Conservation (phyloP, 2,113 vertebrate species). For the Panthera tigris region DNA sequence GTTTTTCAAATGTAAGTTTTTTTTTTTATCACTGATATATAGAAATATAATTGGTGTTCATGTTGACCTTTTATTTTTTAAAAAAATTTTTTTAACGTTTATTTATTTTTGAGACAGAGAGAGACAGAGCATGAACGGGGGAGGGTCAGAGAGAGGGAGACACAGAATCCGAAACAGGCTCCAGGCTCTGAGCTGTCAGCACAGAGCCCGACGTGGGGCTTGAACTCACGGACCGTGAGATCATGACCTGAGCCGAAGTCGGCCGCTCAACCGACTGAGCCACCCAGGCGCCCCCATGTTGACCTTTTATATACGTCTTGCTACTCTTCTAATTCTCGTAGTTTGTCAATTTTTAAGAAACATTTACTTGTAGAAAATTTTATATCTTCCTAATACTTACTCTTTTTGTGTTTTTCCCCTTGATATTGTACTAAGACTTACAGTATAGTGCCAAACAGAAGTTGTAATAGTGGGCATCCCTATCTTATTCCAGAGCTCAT, state of each 20-base stretch:
- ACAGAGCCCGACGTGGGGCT: no score
- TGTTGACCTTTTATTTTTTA: neutral
- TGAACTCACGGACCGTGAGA: no score
- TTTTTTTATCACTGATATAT: neutral
- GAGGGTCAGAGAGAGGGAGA: no score
- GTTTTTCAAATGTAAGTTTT: neutral
- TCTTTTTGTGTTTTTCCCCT: neutral
- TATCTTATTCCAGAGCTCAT: neutral
- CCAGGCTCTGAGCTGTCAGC: no score
- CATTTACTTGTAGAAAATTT: neutral
- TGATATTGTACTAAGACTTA: neutral
- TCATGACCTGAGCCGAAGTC: no score
- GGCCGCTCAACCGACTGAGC: no score
- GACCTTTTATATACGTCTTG: neutral
- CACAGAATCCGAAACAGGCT: no score
- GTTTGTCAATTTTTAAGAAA: neutral
- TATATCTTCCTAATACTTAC: neutral
- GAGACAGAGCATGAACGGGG: no score
- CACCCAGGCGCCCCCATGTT: neutral
- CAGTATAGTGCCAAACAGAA: neutral
- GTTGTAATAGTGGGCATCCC: neutral
- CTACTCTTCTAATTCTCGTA: neutral
- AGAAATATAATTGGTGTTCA: conserved; percentile 14
- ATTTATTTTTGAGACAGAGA: no score
- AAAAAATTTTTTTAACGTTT: no score